These are phyloP conservation scores for Cyclophora punctaria DNA, from an alignment of 2,888 invertebrate species.

Conservation along the genomic window DNA sequence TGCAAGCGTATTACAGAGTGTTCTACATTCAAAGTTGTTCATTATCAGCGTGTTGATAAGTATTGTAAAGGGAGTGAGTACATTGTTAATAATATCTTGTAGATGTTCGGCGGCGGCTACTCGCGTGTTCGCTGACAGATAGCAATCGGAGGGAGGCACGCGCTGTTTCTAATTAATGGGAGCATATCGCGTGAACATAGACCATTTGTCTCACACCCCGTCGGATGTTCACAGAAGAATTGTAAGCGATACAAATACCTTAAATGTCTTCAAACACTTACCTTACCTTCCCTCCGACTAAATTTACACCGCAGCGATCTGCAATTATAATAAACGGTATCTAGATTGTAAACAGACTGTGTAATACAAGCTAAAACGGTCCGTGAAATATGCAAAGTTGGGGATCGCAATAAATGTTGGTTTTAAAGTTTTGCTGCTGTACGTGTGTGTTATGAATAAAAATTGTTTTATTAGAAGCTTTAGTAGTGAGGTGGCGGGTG, in stretches of 20 bases:
- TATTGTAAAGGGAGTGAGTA: too few relatives aligned
- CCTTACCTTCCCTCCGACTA: slow-evolving; percentile 34
- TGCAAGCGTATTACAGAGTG: too few relatives aligned
- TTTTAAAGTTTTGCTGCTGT: slow-evolving; percentile 1
- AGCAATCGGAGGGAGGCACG: slow-evolving; percentile 56
- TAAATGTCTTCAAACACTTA: slow-evolving; percentile 65
- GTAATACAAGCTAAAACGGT: slow-evolving; percentile 28
- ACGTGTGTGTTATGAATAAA: neutral
- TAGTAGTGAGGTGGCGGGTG: too few relatives aligned
- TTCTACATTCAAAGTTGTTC: too few relatives aligned
- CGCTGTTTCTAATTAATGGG: slow-evolving; percentile 65
- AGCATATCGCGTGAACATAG: slow-evolving; percentile 58
- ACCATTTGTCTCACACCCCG: slow-evolving; percentile 58
- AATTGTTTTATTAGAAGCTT: too few relatives aligned
- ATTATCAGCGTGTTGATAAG: too few relatives aligned
- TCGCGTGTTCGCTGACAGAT: slow-evolving; percentile 65
- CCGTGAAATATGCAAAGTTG: slow-evolving; percentile 8
- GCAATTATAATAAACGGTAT: slow-evolving; percentile 58
- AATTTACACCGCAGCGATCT: slow-evolving; percentile 43
- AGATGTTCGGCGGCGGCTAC: slow-evolving; percentile 15
- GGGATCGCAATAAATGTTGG: slow-evolving; percentile 2
- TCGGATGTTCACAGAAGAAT: slow-evolving; percentile 68
- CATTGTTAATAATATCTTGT: too few relatives aligned
- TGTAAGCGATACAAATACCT: slow-evolving; percentile 68
- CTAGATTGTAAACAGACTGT: slow-evolving; percentile 42